A percentile compares a stretch with the other conserved stretches of the same genome.
These are phyloP conservation scores for Salminus brasiliensis DNA, from an alignment of 2,113 vertebrate species.

Conservation along the genomic window DNA sequence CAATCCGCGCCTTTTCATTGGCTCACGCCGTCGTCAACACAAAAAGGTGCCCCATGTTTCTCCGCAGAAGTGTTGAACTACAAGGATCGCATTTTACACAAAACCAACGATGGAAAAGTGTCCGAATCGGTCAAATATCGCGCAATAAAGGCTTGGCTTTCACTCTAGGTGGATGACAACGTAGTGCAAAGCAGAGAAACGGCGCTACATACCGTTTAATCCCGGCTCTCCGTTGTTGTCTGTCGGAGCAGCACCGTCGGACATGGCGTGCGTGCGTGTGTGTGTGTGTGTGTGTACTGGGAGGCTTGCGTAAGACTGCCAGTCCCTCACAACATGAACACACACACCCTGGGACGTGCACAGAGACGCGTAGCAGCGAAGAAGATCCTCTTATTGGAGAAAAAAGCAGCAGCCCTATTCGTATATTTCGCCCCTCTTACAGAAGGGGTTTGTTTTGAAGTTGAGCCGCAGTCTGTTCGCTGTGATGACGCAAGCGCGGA, in stretches of 20 bases:
- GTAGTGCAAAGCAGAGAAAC: rapidly evolving
- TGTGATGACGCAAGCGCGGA: constrained; percentile 62
- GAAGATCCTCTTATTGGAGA: not conserved
- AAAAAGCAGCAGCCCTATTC: constrained; percentile 7
- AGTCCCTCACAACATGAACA: constrained; percentile 28
- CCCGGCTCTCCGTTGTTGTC: constrained; percentile 72
- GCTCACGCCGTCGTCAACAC: constrained; percentile 61
- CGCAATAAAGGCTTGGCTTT: not conserved
- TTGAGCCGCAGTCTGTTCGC: not conserved
- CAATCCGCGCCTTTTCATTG: constrained; percentile 55
- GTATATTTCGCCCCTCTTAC: not conserved
- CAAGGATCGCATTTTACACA: not conserved
- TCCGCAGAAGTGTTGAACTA: constrained; percentile 38
- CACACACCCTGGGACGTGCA: constrained; percentile 66
- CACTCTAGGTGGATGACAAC: not conserved
- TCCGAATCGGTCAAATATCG: rapidly evolving
- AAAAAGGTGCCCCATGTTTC: constrained; percentile 42
- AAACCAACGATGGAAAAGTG: constrained; percentile 13
- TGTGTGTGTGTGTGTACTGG: constrained; percentile 59
- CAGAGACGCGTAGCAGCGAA: constrained; percentile 9
- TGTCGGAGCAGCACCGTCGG: constrained; percentile 66
- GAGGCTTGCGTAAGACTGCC: constrained; percentile 61
- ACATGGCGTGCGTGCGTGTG: too few species aligned
- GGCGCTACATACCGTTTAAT: constrained; percentile 71
- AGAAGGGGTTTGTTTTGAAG: not conserved